These are phyloP conservation scores for Heliconius ismenius DNA, from an alignment of 2,888 invertebrate genomes.

Conservation along the genomic window DNA sequence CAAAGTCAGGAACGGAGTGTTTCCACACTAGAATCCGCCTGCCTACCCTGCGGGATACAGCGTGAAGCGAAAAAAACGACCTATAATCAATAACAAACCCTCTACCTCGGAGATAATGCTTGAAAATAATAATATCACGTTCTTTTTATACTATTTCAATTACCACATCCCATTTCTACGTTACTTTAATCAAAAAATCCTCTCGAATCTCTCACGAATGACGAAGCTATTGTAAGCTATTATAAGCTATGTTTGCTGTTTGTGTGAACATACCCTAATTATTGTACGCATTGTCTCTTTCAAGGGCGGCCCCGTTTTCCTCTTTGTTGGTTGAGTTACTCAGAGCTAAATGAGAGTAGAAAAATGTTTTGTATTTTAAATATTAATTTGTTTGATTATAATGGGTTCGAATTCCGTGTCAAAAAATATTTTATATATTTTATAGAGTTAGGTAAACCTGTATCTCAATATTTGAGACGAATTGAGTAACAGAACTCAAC, in stretches of 20 bases:
- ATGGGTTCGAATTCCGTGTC: neutral
- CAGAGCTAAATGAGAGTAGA: neutral
- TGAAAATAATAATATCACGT: no score
- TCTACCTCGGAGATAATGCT: neutral
- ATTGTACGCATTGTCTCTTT: neutral
- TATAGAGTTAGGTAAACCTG: neutral
- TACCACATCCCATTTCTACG: neutral
- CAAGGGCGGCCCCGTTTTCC: slow-evolving; percentile 8
- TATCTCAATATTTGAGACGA: neutral
- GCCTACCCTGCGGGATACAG: neutral
- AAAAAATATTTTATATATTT: neutral
- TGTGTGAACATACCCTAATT: slow-evolving; percentile 21
- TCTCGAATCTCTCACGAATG: neutral
- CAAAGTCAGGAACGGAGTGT: neutral
- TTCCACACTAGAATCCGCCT: neutral
- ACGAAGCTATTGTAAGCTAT: neutral
- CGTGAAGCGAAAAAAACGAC: neutral
- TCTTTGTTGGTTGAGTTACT: slow-evolving; percentile 1
- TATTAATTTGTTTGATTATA: no score
- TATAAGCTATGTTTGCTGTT: no score
- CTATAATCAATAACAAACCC: neutral
- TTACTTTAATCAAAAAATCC: neutral
- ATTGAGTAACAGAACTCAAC: neutral
- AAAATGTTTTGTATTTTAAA: neutral
- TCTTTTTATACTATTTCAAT: neutral